phyloP scores from a whole-genome alignment of 2,797 vertebrate species.

The Spea hammondii region DNA sequence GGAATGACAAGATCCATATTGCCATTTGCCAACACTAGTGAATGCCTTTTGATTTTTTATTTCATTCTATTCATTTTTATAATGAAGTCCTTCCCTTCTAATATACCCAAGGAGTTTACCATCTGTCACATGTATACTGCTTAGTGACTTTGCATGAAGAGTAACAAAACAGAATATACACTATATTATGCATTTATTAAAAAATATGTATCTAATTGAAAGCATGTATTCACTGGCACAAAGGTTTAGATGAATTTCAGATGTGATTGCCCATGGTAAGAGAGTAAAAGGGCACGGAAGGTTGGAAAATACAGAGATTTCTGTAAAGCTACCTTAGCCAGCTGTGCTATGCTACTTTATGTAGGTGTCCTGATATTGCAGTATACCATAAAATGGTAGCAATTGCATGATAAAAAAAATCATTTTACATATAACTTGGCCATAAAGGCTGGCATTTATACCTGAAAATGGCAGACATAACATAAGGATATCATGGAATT shows the following conservation, averaged over 20 bases:
- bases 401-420: not conserved
- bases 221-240: too few relatives aligned
- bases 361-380: not conserved
- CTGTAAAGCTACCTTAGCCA: not conserved
- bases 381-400: slow-evolving; percentile 4
- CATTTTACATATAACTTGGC: not conserved
- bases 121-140: too few relatives aligned
- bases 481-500: not conserved
- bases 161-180: too few relatives aligned
- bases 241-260: not conserved
- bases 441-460: not conserved
- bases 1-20: too few relatives aligned
- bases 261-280: not conserved
- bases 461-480: not conserved
- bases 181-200: too few relatives aligned
- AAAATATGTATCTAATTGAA: too few relatives aligned
- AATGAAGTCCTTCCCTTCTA: too few relatives aligned
- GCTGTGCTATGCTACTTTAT: not conserved
- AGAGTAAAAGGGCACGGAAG: not conserved
- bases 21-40: too few relatives aligned
- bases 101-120: too few relatives aligned
- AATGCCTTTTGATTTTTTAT: too few relatives aligned
- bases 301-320: not conserved
- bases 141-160: too few relatives aligned
- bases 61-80: too few relatives aligned